Conservation (phyloP, 2,113 vertebrate species). For the Carassius carassius region DNA sequence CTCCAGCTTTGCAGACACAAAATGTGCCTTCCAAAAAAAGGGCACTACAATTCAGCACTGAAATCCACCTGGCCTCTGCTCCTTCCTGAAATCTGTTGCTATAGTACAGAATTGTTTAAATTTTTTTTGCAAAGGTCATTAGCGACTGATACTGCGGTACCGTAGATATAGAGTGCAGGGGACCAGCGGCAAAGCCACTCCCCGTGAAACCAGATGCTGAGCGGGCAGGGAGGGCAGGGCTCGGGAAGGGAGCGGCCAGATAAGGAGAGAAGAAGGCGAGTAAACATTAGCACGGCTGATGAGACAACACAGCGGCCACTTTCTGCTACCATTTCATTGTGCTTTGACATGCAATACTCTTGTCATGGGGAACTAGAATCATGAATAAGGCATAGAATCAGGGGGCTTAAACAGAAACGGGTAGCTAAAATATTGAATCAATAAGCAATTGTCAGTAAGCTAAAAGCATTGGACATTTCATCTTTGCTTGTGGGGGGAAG, state of each 20-base stretch:
- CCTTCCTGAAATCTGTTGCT: too few species aligned
- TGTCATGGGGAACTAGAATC: not conserved
- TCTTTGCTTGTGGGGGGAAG: not conserved
- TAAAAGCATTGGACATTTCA: not conserved
- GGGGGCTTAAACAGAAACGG: not conserved
- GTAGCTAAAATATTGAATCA: constrained; percentile 30
- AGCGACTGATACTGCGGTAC: constrained; percentile 26
- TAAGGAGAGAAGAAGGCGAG: constrained; percentile 15
- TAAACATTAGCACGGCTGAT: constrained; percentile 30
- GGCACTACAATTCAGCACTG: not conserved
- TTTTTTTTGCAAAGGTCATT: constrained; percentile 17
- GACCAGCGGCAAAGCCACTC: constrained; percentile 38
- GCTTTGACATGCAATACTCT: constrained; percentile 15
- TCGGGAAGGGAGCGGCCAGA: constrained; percentile 18
- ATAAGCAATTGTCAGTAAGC: constrained; percentile 26
- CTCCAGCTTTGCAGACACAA: constrained; percentile 28
- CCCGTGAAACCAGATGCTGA: constrained; percentile 33
- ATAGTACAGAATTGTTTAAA: too few species aligned
- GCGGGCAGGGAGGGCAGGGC: not conserved
- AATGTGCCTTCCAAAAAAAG: constrained; percentile 1
- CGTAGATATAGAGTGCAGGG: not conserved
- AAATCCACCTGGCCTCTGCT: not conserved
- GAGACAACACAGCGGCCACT: not conserved
- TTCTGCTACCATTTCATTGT: constrained; percentile 25
- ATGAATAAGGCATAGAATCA: not conserved